phyloP scores from a whole-genome alignment of 2,888 invertebrate genomes.

The Frankliniella intonsa region DNA sequence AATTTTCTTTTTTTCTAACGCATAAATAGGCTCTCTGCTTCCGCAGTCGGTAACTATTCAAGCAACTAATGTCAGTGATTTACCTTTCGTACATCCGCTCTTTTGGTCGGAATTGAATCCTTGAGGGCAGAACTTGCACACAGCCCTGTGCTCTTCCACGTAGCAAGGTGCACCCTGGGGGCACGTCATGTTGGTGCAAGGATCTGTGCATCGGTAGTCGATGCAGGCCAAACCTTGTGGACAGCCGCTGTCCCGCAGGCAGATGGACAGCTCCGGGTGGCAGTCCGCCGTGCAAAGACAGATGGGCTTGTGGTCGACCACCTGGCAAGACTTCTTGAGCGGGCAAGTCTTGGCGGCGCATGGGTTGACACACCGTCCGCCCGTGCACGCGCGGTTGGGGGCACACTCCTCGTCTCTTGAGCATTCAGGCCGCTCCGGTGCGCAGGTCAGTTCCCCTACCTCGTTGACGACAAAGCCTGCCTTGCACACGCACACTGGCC shows the following conservation, averaged over 20 bases:
- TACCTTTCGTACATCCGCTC: slow-evolving; percentile 96
- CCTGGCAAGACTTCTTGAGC: slow-evolving; percentile 79
- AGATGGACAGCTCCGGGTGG: slow-evolving; percentile 74
- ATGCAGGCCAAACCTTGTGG: slow-evolving; percentile 78
- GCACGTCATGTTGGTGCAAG: slow-evolving; percentile 63
- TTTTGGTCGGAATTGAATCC: slow-evolving; percentile 88
- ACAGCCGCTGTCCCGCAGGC: slow-evolving; percentile 84
- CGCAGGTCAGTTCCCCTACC: slow-evolving; percentile 79
- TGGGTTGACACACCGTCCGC: slow-evolving; percentile 80
- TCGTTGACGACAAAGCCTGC: slow-evolving; percentile 85
- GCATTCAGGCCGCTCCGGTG: slow-evolving; percentile 76
- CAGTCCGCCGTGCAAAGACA: slow-evolving; percentile 86
- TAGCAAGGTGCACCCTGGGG: slow-evolving; percentile 67
- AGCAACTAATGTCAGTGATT: slow-evolving; percentile 44
- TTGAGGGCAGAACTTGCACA: slow-evolving; percentile 91
- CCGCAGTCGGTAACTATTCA: slow-evolving; percentile 9
- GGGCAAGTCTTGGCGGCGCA: slow-evolving; percentile 69
- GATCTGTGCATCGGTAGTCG: slow-evolving; percentile 75
- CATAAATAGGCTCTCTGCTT: neutral
- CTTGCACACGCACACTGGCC: slow-evolving; percentile 82
- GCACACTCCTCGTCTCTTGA: slow-evolving; percentile 76
- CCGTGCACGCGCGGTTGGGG: slow-evolving; percentile 77
- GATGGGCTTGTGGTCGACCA: slow-evolving; percentile 77
- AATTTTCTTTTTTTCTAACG: neutral
- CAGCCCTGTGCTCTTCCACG: slow-evolving; percentile 76